Evolutionary conservation across 2,888 invertebrate genomes (phyloP), one percentile per base, ranked within the genome.

Genomic region (Ornithoptera alexandrae): DNA sequence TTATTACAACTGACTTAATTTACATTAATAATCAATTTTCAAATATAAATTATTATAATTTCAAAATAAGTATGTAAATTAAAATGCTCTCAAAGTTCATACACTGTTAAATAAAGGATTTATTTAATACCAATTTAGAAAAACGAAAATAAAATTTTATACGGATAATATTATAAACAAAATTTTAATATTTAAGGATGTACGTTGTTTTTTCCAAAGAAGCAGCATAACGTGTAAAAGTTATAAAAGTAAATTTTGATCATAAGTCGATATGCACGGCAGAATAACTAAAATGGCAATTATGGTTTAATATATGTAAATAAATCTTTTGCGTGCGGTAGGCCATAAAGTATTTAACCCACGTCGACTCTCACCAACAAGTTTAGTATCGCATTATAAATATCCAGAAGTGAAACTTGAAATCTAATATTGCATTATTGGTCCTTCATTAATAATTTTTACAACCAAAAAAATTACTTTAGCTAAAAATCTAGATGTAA

Each of bases 341-440:
- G 8, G 60, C 50, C 53, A 60, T 63, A 50, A 59, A 20, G 22
- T 39, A 59, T 63, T 58, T 36, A 39, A 18, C 15, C 17, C 18
- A 20, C 22, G 46, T 50, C 63, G 36, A 68, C 63, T 68, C 68
- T 63, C 68, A 63, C 68, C 30, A 30, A 58, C 58, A 63, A 36
- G 61, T 67, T 24, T 46, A 50, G 18, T 50, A 18, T 18, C 18
- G 22, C 59, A 20, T 63, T 59, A 50, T n/a, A 46, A n/a, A 30
- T 46, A 36, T 46, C 50, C 36, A 18, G 5, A 63, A 68, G 63
- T 50, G 36, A 68, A 68, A 68, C 59, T 39, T 30, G 50, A 56
- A 50, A 67, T 62, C 30, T 60, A 53, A 56, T 62, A 67, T 42
- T 36, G 46, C n/a, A 56, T 15, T 67, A 22, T 42, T n/a, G 12